Base-by-base conservation (phyloP, 2,797 vertebrate species). In the Catamblyrhynchus diadema region DNA sequence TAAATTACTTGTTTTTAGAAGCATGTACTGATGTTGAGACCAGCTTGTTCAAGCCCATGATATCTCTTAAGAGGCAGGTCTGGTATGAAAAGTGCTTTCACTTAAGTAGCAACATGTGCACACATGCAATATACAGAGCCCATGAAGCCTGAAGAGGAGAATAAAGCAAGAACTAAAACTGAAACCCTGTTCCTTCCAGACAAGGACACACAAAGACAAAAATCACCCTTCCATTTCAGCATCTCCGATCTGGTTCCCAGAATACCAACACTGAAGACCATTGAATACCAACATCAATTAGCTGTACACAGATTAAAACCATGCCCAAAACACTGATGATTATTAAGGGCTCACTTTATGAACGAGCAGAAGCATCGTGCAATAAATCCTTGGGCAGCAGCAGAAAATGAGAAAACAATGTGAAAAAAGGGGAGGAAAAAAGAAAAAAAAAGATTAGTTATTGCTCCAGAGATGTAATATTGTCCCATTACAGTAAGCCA, bases 21-120 rank as follows among this genome's bases (percentile, higher is more conserved):
- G 93, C 94, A 97, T 95, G 95, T 94, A 96, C 95, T 96, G 73
- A 94, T 94, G 66, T 95, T 96, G 96, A 97, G 95, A 96, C 93
- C 87, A 96, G 91, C 70, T 88, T 90, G 39, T 77, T 84, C 66
- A 81, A 96, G 66, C n/a, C 41, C 66, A 81, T 8, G 21, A 47
- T 45, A 1, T 95, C 81, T 81, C 69, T 94, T 91, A 92, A 57
- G 69, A 95, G 94, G 95, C 97, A 97, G 96, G 97, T 97, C 97
- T 97, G 95, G 93, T 94, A 86, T 66, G 80, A 96, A 83, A 95
- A 60, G 27, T 84, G 72, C 77, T 92, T 94, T 90, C 73, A 79
- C 54, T 86, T 41, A 61, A 53, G n/a, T 21, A 95, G 60, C 54
- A 82, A 67, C 17, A 28, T 82, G 50, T 90, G 57, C 66, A 80